These are phyloP conservation scores for Phrynocephalus forsythii DNA, from an alignment of 2,797 vertebrate species.

Conservation along the genomic window DNA sequence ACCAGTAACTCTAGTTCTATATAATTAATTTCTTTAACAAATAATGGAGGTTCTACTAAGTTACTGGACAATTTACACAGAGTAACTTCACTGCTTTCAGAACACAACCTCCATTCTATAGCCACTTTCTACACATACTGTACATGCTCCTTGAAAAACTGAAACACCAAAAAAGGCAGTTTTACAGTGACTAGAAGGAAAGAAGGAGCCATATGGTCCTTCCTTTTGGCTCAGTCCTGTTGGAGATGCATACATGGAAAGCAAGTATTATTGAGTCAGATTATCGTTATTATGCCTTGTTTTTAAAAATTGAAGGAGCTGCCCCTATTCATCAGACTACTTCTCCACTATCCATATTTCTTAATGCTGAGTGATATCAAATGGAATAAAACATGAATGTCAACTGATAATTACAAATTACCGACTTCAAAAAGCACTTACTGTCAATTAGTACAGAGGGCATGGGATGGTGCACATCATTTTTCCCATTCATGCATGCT, in stretches of 20 bases:
- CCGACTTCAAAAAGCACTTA: slow-evolving; percentile 26
- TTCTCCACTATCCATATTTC: slow-evolving; percentile 1
- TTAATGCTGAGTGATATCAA: slow-evolving; percentile 41
- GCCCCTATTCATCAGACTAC: not conserved
- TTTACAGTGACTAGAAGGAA: too few species aligned
- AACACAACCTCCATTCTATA: too few species aligned
- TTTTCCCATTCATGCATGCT: slow-evolving; percentile 27
- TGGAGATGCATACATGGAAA: not conserved
- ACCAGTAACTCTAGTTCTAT: not conserved
- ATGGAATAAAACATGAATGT: slow-evolving; percentile 12
- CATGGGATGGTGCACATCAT: not conserved
- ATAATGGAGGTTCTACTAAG: not conserved
- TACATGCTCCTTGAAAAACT: too few species aligned
- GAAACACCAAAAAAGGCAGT: too few species aligned
- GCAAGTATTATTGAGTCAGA: not conserved
- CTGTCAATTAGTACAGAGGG: slow-evolving; percentile 11
- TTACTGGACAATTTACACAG: too few species aligned
- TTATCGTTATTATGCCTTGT: not conserved
- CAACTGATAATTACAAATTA: slow-evolving; percentile 49
- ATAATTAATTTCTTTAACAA: not conserved
- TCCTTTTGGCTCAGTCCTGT: not conserved
- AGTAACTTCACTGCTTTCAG: too few species aligned
- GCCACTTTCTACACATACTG: too few species aligned
- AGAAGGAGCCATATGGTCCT: too few species aligned
- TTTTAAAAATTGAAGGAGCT: slow-evolving; percentile 16